Percentiles rank a stretch among this genome's conserved stretches.
phyloP scores from a whole-genome alignment of 2,113 vertebrate species.

The Origma solitaria region DNA sequence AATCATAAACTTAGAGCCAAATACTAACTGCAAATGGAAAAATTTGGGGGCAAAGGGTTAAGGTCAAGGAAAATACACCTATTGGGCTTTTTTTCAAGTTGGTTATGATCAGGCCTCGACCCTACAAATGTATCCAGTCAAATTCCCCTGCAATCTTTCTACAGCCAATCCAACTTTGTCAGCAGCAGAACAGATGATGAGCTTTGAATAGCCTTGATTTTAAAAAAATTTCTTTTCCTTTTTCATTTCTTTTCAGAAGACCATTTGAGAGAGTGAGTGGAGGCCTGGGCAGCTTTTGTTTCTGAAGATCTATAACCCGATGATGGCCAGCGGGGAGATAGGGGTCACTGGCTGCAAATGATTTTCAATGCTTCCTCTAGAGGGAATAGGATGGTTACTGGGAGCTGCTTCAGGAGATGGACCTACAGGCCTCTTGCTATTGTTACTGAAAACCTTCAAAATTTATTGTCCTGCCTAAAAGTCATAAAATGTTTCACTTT shows the following conservation, averaged over 20 bases:
- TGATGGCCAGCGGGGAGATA: background rate
- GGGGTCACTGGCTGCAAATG: background rate
- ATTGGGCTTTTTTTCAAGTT: background rate
- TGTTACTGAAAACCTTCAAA: conserved; percentile 25
- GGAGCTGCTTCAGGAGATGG: background rate
- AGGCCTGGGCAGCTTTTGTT: conserved; percentile 19
- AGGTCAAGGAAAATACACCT: background rate
- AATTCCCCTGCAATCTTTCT: background rate
- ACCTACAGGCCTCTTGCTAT: background rate
- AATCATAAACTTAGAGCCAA: conserved; percentile 4
- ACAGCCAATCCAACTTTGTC: background rate
- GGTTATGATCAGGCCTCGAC: background rate
- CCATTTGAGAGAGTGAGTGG: background rate
- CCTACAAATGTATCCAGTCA: background rate
- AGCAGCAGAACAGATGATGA: background rate
- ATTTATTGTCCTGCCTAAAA: conserved; percentile 16
- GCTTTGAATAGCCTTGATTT: background rate
- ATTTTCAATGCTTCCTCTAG: conserved; percentile 21
- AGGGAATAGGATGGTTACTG: background rate
- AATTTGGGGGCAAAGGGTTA: background rate
- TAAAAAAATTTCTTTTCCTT: background rate
- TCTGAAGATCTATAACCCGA: conserved; percentile 27
- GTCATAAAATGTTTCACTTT: background rate
- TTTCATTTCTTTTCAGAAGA: background rate
- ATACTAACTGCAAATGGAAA: background rate